A percentile compares a stretch with the other conserved stretches of the same genome.
These are phyloP conservation scores for Zootermopsis nevadensis DNA, from an alignment of 2,888 invertebrate species.

Conservation along the genomic window DNA sequence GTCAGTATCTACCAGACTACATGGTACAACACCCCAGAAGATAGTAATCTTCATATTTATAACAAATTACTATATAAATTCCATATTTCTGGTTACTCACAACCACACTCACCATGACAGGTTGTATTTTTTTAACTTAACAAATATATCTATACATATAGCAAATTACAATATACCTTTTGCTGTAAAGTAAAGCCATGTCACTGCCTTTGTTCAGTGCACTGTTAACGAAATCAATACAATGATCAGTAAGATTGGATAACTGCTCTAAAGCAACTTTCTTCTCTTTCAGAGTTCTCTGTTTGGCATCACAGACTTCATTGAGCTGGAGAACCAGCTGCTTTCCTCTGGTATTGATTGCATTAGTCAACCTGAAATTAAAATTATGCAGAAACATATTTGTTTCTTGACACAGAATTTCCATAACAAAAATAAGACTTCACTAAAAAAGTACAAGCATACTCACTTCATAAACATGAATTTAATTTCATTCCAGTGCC, in stretches of 20 bases:
- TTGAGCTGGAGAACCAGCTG: conserved; percentile 83
- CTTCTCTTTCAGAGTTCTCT: conserved; percentile 85
- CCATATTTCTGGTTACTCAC: no score
- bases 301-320: conserved; percentile 74
- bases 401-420: no score
- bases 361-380: conserved; percentile 76
- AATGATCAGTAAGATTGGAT: conserved; percentile 88
- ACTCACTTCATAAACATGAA: conserved; percentile 85
- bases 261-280: conserved; percentile 84
- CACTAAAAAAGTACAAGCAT: background rate
- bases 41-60: no score
- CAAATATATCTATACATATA: no score
- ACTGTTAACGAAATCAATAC: conserved; percentile 84
- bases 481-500: conserved; percentile 85
- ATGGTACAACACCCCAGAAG: no score
- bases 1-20: no score
- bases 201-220: conserved; percentile 85
- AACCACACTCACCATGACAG: no score
- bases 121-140: no score
- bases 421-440: no score
- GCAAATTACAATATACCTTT: conserved; percentile 68
- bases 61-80: no score
- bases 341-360: conserved; percentile 85
- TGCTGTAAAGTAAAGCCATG: conserved; percentile 85
- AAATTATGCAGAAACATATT: background rate